Evolutionary conservation across 2,888 invertebrate genomes (phyloP).

Genomic region (Ephialtes manifestator): DNA sequence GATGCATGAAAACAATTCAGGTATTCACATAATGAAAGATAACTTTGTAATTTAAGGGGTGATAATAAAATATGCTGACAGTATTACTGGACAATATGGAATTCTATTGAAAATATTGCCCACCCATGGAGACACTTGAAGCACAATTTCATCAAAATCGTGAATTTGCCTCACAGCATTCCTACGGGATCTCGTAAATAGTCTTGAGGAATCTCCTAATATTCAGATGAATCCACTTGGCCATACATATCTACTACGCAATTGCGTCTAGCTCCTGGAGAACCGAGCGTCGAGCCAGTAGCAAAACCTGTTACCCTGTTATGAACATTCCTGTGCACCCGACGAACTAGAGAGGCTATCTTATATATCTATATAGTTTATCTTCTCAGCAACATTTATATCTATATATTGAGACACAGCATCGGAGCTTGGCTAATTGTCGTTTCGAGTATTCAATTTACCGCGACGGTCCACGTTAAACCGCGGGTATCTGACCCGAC

Average conservation of each 20-base stretch:
- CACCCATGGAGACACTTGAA: not conserved
- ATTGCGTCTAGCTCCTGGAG: not conserved
- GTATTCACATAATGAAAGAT: too few species aligned
- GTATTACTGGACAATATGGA: too few species aligned
- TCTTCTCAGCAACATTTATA: constrained; percentile 18
- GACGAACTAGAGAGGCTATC: constrained; percentile 20
- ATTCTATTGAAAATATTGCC: not conserved
- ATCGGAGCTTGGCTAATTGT: constrained; percentile 33
- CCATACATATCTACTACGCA: constrained; percentile 22
- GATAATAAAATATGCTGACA: too few species aligned
- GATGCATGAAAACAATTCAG: too few species aligned
- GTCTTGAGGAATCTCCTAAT: constrained; percentile 33
- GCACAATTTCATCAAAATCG: not conserved
- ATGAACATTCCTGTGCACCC: constrained; percentile 52
- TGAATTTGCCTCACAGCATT: not conserved
- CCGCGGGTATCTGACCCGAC: not conserved
- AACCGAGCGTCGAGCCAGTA: constrained; percentile 29
- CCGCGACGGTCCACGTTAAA: not conserved
- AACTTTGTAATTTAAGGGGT: too few species aligned
- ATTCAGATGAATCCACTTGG: constrained; percentile 35
- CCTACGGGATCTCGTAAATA: not conserved
- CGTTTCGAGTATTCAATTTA: not conserved
- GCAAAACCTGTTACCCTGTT: constrained; percentile 42
- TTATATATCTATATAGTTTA: constrained; percentile 3
- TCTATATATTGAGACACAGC: not conserved